Percentiles rank a stretch among this genome's conserved stretches.
These are phyloP conservation scores for Nerophis lumbriciformis DNA, from an alignment of 2,113 vertebrate species.

Conservation along the genomic window DNA sequence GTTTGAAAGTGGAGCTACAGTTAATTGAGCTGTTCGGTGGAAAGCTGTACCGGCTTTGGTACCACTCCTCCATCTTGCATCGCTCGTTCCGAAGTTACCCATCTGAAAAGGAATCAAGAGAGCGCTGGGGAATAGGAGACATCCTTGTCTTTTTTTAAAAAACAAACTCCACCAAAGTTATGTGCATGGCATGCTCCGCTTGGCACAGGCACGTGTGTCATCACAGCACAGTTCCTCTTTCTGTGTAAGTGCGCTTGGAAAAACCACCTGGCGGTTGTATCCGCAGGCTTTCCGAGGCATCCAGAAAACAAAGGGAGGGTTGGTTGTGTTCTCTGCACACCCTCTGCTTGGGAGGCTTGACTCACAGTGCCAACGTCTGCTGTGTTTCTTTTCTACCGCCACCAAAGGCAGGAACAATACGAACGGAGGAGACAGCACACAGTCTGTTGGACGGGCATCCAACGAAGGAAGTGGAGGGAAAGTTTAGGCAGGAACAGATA, in stretches of 20 bases:
- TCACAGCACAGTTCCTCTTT: background rate
- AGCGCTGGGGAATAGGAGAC: no score
- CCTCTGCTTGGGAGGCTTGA: slow-evolving; percentile 21
- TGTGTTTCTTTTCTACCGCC: slow-evolving; percentile 6
- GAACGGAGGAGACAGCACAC: slow-evolving; percentile 18
- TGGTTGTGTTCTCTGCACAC: slow-evolving; percentile 41
- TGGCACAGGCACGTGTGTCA: background rate
- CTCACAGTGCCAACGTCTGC: slow-evolving; percentile 18
- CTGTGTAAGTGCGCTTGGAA: slow-evolving; percentile 19
- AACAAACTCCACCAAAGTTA: slow-evolving; percentile 21
- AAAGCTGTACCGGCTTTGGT: no score
- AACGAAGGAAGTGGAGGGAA: slow-evolving; percentile 4
- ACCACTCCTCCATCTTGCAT: no score
- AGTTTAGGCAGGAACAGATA: slow-evolving; percentile 8
- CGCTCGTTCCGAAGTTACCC: no score
- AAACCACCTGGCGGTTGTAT: slow-evolving; percentile 46
- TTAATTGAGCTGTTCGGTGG: no score
- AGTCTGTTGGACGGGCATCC: slow-evolving; percentile 20
- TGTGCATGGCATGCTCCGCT: slow-evolving; percentile 27
- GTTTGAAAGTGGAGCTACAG: no score
- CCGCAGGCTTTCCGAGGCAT: slow-evolving; percentile 40
- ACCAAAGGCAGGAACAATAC: slow-evolving; percentile 28
- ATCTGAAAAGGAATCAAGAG: no score
- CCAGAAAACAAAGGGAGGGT: slow-evolving; percentile 21
- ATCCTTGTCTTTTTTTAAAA: slow-evolving; percentile 3